Evolutionary conservation across 2,888 invertebrate genomes (phyloP), one percentile per base, ranked within the genome.

Genomic region (Macrosoma leucophasiata): DNA sequence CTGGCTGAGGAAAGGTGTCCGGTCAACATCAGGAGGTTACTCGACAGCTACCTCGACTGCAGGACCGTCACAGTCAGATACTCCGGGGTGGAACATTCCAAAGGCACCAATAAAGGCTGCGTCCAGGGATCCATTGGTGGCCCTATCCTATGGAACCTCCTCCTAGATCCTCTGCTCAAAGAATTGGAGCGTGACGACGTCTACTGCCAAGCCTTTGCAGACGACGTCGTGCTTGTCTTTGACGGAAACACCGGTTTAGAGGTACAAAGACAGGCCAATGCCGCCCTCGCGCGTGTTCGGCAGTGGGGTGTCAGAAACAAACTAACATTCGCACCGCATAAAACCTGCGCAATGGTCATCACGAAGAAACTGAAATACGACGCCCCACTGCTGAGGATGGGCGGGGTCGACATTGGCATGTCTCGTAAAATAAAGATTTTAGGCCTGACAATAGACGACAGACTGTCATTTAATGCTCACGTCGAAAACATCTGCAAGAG

Each of bases 81-180:
- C 10, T 7, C 8, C 13, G 35, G 36, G 8, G 18, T 19, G 12
- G 24, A 17, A 11, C 12, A 4, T 13, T 8, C 14, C n/a, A 33
- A 15, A 12, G 15, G 4, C 2, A 41, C 41, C 1, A 33, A 10
- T 9, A 41, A 41, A 15, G 36, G 41, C 2, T 42, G 42, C 14
- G 33, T 42, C 1, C 42, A 42, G 13, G 42, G 41, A 4, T 41
- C 41, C 1, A 41, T 37, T 8, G 37, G 34, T 9, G 41, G 41
- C 3, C 41, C 37, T 1, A 31, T 19, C 11, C 18, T 41, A 4
- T 41, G 38, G 41, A 38, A 19, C 19, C 3, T 19, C 19, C 9
- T 6, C n/a, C n/a, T n/a, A n/a, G n/a, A n/a, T n/a, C n/a, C n/a
- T n/a, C n/a, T n/a, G n/a, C n/a, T n/a, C n/a, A n/a, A n/a, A n/a